Percentiles rank a stretch among this genome's conserved stretches.
phyloP scores from a whole-genome alignment of 2,113 vertebrate genomes.

The Scatophagus argus region DNA sequence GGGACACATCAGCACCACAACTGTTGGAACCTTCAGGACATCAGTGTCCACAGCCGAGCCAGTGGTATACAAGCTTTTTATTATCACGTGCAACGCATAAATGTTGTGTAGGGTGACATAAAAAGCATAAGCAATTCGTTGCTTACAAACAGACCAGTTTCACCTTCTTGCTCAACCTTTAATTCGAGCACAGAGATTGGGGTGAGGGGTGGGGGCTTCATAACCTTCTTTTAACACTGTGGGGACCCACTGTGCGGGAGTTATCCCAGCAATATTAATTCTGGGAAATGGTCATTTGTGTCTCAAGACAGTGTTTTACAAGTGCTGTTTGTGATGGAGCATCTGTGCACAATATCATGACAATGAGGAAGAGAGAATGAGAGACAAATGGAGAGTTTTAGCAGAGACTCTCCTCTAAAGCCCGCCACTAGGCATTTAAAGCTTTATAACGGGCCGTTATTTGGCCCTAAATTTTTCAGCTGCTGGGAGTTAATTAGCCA shows the following conservation, averaged over 20 bases:
- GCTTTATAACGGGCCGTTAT: constrained; percentile 63
- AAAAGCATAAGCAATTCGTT: constrained; percentile 26
- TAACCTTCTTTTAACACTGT: constrained; percentile 60
- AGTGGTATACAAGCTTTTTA: background rate
- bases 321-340: constrained; percentile 62
- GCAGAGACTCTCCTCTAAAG: constrained; percentile 49
- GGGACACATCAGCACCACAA: background rate
- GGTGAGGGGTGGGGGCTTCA: constrained; percentile 35
- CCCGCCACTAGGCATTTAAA: constrained; percentile 62
- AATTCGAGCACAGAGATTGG: constrained; percentile 25
- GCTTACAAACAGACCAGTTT: constrained; percentile 40
- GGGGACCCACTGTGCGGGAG: constrained; percentile 64
- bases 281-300: constrained; percentile 75
- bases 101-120: background rate
- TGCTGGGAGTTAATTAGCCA: constrained; percentile 80
- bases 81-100: background rate
- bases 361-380: constrained; percentile 58
- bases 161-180: constrained; percentile 52
- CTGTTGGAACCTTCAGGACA: background rate
- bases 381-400: constrained; percentile 62
- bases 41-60: background rate
- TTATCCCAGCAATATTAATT: constrained; percentile 69
- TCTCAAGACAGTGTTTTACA: constrained; percentile 68
- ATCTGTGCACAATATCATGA: constrained; percentile 73
- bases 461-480: constrained; percentile 65